These are phyloP conservation scores for Sebastes miniatus DNA, from an alignment of 2,797 vertebrate species.

Conservation along the genomic window DNA sequence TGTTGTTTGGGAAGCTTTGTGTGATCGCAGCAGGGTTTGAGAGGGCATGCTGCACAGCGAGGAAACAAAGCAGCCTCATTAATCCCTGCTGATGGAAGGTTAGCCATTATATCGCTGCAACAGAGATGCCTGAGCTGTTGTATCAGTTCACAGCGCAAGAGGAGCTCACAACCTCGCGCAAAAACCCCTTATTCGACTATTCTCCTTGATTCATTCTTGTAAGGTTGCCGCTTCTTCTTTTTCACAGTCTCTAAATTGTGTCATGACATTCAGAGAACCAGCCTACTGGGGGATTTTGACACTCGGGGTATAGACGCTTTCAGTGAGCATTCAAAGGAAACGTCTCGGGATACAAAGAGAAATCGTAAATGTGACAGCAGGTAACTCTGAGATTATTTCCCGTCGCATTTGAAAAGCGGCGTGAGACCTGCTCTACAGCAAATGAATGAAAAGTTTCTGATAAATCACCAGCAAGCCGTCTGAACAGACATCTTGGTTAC, in stretches of 20 bases:
- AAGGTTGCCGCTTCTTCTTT: neutral
- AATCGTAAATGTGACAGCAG: slow-evolving; percentile 18
- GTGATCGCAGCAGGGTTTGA: slow-evolving; percentile 37
- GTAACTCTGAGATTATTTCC: slow-evolving; percentile 11
- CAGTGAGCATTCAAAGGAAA: slow-evolving; percentile 11
- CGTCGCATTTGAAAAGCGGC: neutral
- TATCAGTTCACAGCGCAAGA: neutral
- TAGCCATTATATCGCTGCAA: slow-evolving; percentile 14
- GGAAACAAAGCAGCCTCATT: slow-evolving; percentile 55
- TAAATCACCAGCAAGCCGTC: slow-evolving; percentile 12
- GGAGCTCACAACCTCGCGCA: neutral
- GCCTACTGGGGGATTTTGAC: slow-evolving; percentile 7
- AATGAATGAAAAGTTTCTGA: slow-evolving; percentile 3
- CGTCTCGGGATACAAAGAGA: slow-evolving; percentile 11
- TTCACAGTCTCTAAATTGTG: slow-evolving; percentile 10
- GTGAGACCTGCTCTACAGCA: neutral
- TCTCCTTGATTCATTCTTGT: neutral
- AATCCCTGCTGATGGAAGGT: slow-evolving; percentile 57
- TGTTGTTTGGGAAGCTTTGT: slow-evolving; percentile 19
- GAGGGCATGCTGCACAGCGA: slow-evolving; percentile 22
- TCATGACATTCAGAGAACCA: slow-evolving; percentile 8
- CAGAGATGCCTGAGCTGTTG: slow-evolving; percentile 12
- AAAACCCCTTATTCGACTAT: neutral
- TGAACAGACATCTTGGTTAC: slow-evolving; percentile 4
- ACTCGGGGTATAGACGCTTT: slow-evolving; percentile 3